Conservation (phyloP, 2,113 vertebrate species). For the Natator depressus region DNA sequence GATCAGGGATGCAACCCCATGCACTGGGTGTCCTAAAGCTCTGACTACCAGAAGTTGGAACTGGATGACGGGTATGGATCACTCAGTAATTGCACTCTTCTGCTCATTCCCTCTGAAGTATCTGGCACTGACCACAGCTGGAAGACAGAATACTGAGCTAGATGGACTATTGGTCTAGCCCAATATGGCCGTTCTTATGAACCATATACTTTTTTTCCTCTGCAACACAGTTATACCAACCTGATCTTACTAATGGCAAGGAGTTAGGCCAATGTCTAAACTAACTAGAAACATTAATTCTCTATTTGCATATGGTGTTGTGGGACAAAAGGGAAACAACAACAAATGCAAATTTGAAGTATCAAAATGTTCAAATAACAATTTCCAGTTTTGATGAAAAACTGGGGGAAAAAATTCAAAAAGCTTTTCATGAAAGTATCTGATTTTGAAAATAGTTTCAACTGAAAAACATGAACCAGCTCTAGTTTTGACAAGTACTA, state of each 20-base stretch:
- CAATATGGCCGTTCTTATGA: background rate
- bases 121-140: background rate
- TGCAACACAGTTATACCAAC: constrained; percentile 2
- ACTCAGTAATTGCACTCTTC: background rate
- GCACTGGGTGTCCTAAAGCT: background rate
- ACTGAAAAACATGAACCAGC: background rate
- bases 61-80: background rate
- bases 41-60: background rate
- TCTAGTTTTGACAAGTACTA: background rate
- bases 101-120: background rate
- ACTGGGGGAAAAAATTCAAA: background rate
- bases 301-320: background rate
- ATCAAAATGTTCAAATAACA: background rate
- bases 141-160: background rate
- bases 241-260: constrained; percentile 46
- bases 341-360: background rate
- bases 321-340: background rate
- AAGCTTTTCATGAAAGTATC: background rate
- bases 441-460: constrained; percentile 6
- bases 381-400: background rate
- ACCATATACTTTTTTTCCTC: background rate
- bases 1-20: background rate
- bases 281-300: constrained; percentile 23
- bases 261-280: constrained; percentile 33
- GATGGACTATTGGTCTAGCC: background rate